Evolutionary conservation across 2,797 vertebrate species (phyloP).

Genomic region (Dipus sagitta): DNA sequence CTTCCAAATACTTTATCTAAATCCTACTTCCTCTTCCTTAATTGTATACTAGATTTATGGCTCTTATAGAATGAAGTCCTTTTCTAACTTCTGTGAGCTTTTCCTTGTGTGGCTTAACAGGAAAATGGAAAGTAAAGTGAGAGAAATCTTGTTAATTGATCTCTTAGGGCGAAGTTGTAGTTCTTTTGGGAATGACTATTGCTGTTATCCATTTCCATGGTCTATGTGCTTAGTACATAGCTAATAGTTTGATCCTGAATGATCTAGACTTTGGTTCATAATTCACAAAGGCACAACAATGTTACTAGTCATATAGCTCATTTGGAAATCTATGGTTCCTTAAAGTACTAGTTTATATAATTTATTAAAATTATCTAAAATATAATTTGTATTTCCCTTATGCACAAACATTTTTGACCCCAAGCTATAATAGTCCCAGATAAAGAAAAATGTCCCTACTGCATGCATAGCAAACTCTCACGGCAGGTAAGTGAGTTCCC

Average conservation of each 20-base stretch:
- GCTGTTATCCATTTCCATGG: background rate
- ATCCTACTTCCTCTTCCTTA: background rate
- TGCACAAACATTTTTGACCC: background rate
- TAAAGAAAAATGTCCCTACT: background rate
- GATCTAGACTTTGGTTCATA: background rate
- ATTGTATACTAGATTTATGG: background rate
- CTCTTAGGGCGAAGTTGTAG: background rate
- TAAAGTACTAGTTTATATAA: background rate
- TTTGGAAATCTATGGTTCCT: background rate
- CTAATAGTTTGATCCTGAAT: background rate
- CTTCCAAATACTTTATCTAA: background rate
- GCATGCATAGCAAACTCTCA: background rate
- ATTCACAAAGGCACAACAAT: background rate
- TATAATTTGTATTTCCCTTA: background rate
- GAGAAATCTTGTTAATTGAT: background rate
- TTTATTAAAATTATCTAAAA: background rate
- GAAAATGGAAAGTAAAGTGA: background rate
- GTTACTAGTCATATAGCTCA: background rate
- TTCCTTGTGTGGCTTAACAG: background rate
- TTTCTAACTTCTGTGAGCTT: background rate
- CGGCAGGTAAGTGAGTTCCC: background rate
- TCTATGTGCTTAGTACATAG: background rate
- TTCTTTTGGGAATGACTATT: background rate
- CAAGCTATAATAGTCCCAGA: background rate
- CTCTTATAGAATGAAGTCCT: background rate